Percentiles rank a stretch among this genome's conserved stretches.
These are phyloP conservation scores for Antechinus stuartii DNA, from an alignment of 2,113 vertebrate species.

Conservation along the genomic window DNA sequence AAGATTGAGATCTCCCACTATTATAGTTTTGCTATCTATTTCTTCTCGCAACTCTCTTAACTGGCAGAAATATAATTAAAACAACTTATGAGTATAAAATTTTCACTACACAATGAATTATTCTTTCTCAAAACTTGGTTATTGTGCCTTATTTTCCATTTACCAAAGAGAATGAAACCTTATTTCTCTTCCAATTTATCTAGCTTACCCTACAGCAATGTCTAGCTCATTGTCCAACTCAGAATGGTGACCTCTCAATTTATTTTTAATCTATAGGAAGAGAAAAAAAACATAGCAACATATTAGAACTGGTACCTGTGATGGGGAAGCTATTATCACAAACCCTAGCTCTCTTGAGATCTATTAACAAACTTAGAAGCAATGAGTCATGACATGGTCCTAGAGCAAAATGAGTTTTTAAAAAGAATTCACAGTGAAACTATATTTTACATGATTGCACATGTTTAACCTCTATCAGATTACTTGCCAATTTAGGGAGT, in stretches of 20 bases:
- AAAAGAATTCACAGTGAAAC: neutral
- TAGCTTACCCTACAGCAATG: neutral
- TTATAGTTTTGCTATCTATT: no score
- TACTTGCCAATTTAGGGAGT: neutral
- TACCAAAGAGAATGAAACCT: neutral
- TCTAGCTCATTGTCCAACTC: neutral
- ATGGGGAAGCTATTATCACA: neutral
- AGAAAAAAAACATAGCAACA: neutral
- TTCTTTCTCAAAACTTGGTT: neutral
- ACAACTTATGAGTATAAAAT: neutral
- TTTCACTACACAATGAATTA: neutral
- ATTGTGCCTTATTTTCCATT: neutral
- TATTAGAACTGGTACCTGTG: neutral
- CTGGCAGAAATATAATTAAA: neutral
- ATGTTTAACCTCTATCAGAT: neutral
- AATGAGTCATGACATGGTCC: neutral
- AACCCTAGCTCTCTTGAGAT: neutral
- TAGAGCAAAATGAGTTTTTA: neutral
- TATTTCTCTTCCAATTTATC: neutral
- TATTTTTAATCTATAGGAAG: neutral
- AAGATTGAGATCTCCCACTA: no score
- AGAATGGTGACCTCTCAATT: neutral
- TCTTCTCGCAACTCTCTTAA: no score
- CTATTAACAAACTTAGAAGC: neutral
- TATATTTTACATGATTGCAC: neutral